Evolutionary conservation across 2,888 invertebrate species (phyloP).

Genomic region (Ennomos fuscantarius): DNA sequence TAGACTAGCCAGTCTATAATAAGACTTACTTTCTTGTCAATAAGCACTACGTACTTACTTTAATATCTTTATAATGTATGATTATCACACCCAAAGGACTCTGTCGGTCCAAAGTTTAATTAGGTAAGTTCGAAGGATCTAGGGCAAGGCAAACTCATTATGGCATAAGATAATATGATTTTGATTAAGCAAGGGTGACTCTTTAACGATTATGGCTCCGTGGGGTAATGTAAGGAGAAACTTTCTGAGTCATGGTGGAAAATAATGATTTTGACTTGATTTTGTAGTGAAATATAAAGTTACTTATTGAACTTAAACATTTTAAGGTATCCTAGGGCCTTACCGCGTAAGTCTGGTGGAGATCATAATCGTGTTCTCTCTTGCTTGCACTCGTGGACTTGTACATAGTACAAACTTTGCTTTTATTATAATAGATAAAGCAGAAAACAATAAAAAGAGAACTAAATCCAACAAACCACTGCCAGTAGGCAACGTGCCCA

Average conservation of each 20-base stretch:
- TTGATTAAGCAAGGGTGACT: constrained; percentile 31
- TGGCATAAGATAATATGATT: constrained; percentile 33
- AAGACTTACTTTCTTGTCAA: constrained; percentile 3
- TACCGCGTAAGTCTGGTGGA: too few relatives aligned
- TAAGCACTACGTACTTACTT: constrained; percentile 13
- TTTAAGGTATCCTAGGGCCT: too few relatives aligned
- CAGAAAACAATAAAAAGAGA: too few relatives aligned
- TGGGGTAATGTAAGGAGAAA: constrained; percentile 18
- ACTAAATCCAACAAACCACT: too few relatives aligned
- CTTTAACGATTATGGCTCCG: constrained; percentile 25
- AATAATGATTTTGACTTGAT: constrained; percentile 23
- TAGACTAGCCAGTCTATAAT: not conserved
- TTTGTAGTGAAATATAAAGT: too few relatives aligned
- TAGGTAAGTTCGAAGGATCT: constrained; percentile 52
- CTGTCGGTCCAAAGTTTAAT: constrained; percentile 55
- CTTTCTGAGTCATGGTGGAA: constrained; percentile 9
- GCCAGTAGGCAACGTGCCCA: too few relatives aligned
- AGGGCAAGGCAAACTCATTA: constrained; percentile 32
- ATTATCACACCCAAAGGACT: constrained; percentile 40
- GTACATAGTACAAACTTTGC: too few relatives aligned
- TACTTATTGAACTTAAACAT: too few relatives aligned
- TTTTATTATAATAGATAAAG: too few relatives aligned
- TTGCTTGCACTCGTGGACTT: too few relatives aligned
- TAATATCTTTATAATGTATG: constrained; percentile 11
- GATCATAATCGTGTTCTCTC: too few relatives aligned